These are phyloP conservation scores for Cheirogaleus major DNA, from an alignment of 2,797 vertebrate species.

Conservation along the genomic window DNA sequence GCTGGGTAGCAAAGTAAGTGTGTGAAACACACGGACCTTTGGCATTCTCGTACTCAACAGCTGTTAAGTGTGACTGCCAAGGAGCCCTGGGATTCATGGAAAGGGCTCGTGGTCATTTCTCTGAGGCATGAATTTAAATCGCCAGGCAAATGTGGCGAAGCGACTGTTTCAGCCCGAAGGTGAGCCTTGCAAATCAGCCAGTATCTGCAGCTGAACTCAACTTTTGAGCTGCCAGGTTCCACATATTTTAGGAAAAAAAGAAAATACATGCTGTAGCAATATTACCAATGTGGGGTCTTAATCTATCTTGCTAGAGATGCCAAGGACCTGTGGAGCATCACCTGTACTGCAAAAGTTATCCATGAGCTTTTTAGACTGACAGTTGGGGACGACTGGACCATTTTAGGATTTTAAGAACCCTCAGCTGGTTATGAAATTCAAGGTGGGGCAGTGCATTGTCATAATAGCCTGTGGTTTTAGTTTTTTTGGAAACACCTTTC, in stretches of 20 bases:
- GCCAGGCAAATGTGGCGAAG: background rate
- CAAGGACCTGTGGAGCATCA: background rate
- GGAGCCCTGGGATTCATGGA: background rate
- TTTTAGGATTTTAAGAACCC: background rate
- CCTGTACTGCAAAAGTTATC: background rate
- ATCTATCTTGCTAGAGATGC: background rate
- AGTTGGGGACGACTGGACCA: background rate
- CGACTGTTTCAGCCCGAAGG: background rate
- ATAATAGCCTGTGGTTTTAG: background rate
- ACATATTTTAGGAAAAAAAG: background rate
- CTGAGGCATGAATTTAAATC: background rate
- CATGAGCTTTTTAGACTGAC: background rate
- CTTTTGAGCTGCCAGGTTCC: too few species aligned
- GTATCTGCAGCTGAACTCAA: background rate
- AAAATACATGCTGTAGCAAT: background rate
- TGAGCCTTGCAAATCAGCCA: background rate
- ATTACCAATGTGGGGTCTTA: background rate
- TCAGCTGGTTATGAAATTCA: background rate
- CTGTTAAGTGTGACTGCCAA: too few species aligned
- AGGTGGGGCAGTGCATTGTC: background rate
- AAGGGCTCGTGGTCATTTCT: background rate
- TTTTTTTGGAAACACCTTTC: background rate
- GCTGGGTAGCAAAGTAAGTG: background rate
- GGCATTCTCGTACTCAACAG: background rate
- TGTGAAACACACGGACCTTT: background rate